Evolutionary conservation across 2,888 invertebrate genomes (phyloP).

Genomic region (Lycaena phlaeas): DNA sequence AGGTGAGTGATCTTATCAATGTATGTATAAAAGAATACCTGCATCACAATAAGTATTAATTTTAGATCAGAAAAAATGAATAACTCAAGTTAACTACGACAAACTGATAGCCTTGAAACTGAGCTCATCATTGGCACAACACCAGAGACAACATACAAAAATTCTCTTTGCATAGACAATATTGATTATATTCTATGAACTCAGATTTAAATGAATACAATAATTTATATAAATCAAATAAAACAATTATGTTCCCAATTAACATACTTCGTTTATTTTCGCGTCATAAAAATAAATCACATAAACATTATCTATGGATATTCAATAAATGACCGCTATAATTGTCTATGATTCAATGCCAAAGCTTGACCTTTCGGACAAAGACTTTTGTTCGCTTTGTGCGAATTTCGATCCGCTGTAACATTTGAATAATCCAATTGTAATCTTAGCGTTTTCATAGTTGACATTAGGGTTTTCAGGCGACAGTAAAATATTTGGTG

Average conservation of each 20-base stretch:
- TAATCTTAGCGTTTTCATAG: slow-evolving; percentile 30
- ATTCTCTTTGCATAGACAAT: too few species aligned
- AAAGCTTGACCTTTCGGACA: slow-evolving; percentile 20
- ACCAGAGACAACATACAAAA: too few species aligned
- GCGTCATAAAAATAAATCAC: neutral
- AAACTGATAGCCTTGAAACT: too few species aligned
- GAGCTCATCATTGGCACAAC: too few species aligned
- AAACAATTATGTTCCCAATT: neutral
- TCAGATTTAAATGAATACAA: too few species aligned
- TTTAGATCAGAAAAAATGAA: too few species aligned
- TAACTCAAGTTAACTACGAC: too few species aligned
- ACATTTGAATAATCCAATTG: slow-evolving; percentile 56
- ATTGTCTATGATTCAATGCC: slow-evolving; percentile 27
- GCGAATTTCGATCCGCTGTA: slow-evolving; percentile 33
- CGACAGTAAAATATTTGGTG: neutral
- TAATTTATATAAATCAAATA: neutral
- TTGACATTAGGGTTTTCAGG: neutral
- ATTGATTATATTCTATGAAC: too few species aligned
- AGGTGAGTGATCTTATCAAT: too few species aligned
- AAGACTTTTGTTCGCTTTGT: slow-evolving; percentile 23
- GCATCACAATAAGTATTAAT: too few species aligned
- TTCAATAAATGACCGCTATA: slow-evolving; percentile 18
- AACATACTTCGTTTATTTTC: neutral
- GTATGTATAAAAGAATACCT: too few species aligned
- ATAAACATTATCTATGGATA: slow-evolving; percentile 14